Evolutionary conservation across 2,113 vertebrate species (phyloP).

Genomic region (Tringa solitaria): DNA sequence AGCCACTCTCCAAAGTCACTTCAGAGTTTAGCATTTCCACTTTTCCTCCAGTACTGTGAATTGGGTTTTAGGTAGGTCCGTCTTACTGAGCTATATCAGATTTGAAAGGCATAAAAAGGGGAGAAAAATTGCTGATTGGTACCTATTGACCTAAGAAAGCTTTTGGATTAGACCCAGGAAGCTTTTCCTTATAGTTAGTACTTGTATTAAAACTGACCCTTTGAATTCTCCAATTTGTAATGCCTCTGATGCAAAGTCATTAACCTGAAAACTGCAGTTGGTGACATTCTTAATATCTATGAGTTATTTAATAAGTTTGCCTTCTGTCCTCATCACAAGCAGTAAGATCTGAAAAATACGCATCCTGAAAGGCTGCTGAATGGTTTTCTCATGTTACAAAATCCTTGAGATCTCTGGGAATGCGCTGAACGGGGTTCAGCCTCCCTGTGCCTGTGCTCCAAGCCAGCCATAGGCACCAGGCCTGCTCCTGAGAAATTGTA

Average conservation of each 20-base stretch:
- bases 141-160: not conserved
- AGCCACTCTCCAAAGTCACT: not conserved
- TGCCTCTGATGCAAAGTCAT: not conserved
- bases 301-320: not conserved
- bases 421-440: rapidly evolving
- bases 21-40: not conserved
- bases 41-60: not conserved
- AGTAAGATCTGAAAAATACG: not conserved
- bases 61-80: not conserved
- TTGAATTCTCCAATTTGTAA: not conserved
- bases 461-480: not conserved
- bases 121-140: not conserved
- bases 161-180: not conserved
- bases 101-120: not conserved
- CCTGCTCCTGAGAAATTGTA: not conserved
- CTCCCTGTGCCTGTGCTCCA: not conserved
- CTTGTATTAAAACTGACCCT: not conserved
- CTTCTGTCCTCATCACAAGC: not conserved
- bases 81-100: not conserved
- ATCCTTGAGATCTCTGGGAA: not conserved
- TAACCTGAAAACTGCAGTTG: not conserved
- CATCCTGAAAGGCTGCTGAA: not conserved
- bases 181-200: not conserved
- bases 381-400: not conserved
- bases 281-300: not conserved